Base-by-base conservation (phyloP, 1,140 invertebrate genomes). In the Vanessa tameamea region DNA sequence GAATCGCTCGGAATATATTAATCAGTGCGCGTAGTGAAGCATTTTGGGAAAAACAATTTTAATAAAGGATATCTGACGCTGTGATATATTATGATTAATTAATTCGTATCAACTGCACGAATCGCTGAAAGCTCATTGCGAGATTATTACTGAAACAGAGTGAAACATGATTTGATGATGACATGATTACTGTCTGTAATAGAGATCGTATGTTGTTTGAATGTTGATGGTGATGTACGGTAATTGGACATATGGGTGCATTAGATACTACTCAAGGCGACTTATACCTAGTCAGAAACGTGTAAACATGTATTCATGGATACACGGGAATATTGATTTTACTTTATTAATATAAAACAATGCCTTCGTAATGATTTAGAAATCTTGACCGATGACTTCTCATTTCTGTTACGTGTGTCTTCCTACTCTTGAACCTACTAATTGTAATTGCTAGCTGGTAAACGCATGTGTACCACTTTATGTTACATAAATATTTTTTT, bases 131-230 rank as follows among this genome's bases (percentile, higher is more conserved):
- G 23, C 55, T 26, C 55, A 57, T 57, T 57, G 20, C 50, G 6
- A 9, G 7, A 53, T 43, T 43, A 43, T 43, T 53, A 59, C 20
- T 59, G 55, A 59, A 59, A 59, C 55, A 59, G 20, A 11, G 26
- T 59, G 55, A 14, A 59, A 26, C 55, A 26, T 26, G 23, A 59
- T n/a, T n/a, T n/a, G n/a, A n/a, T n/a, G n/a, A n/a, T n/a, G n/a
- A n/a, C n/a, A n/a, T n/a, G 55, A 59, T 61, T 61, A 61, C 26
- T 15, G 57, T n/a, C 57, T 20, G 57, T 61, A 61, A 61, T 61
- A 61, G 57, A 2, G 23, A 61, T 26, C 31, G 13, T 15, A 61
- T 61, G 57, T 61, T 61, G 57, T 11, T 61, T 61, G 57, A 61
- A 20, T 59, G 55, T 9, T 61, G 57, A 61, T 61, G 43, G 57